Base-by-base conservation (phyloP, 2,113 vertebrate species). In the Paratilapia polleni region DNA sequence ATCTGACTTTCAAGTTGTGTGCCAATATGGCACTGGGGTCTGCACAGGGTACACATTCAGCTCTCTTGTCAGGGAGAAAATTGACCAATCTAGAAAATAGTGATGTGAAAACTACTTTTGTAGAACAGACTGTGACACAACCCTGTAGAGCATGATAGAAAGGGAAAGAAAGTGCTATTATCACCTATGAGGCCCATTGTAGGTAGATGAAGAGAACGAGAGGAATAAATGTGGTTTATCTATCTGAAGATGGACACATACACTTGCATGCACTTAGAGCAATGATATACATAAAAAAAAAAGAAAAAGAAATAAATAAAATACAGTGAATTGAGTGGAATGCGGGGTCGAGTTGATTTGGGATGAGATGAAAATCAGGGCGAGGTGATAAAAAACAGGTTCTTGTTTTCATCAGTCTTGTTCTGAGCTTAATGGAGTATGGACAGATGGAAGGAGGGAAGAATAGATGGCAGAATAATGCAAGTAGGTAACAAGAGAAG, bases 341-440 rank as follows among this genome's bases (percentile, higher is more conserved):
- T 1, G 68, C 77, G 43, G 70, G 62, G 73, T 36, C 54, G 15
- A 90, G 56, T 34, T 90, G 91, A 90, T 92, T 91, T 83, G 77
- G 92, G 87, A 87, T 89, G 76, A 91, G 80, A 91, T 89, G 81
- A 91, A 68, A 87, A 88, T 91, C 78, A n/a, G 49, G 58, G 62
- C 43, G n/a, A 60, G 31, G 77, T 8, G 20, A 91, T 89, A 90
- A 87, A 90, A 84, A 84, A 88, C 80, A 13, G 80, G 31, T 62
- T 79, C 63, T 66, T 77, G 79, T 82, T 79, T 87, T 92, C 88
- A 93, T 93, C 78, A 57, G 88, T 82, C 87, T 87, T 63, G 73
- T 77, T 84, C 81, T 43, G 63, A 77, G 88, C 59, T 13, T 70
- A 84, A 82, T 52, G 64, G 36, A 83, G 68, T 36, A 82, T 78